Evolutionary conservation across 2,888 invertebrate species (phyloP).

Genomic region (Epinotia demarniana): DNA sequence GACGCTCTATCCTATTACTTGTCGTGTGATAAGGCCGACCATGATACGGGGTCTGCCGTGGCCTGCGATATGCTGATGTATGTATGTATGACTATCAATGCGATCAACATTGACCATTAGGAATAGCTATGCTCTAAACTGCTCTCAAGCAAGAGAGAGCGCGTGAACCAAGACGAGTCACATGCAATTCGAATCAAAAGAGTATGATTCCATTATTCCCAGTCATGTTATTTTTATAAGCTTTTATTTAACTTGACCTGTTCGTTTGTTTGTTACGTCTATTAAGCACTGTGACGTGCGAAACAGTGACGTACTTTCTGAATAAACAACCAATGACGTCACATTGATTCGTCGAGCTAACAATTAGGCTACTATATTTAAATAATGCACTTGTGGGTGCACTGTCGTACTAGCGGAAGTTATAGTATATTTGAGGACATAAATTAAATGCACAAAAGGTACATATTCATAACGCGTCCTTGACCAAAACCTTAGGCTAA

Average conservation of each 20-base stretch:
- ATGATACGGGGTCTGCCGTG: no score
- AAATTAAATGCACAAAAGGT: not conserved
- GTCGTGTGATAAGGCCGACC: no score
- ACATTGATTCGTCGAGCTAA: not conserved
- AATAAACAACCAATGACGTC: constrained; percentile 6
- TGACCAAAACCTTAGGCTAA: no score
- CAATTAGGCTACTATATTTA: not conserved
- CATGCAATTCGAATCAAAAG: not conserved
- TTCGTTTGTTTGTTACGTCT: no score
- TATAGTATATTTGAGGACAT: no score
- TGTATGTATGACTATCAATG: no score
- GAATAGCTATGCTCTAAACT: no score
- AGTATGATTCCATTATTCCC: not conserved
- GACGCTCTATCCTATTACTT: no score
- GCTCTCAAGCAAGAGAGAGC: not conserved
- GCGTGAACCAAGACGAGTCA: not conserved
- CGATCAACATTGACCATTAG: no score
- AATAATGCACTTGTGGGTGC: not conserved
- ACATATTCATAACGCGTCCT: not conserved
- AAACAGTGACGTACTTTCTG: not conserved
- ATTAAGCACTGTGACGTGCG: not conserved
- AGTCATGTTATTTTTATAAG: not conserved
- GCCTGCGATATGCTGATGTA: no score
- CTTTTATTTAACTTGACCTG: no score
- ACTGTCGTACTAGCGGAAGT: not conserved